Evolutionary conservation across 2,888 invertebrate genomes (phyloP).

Genomic region (Griposia aprilina): DNA sequence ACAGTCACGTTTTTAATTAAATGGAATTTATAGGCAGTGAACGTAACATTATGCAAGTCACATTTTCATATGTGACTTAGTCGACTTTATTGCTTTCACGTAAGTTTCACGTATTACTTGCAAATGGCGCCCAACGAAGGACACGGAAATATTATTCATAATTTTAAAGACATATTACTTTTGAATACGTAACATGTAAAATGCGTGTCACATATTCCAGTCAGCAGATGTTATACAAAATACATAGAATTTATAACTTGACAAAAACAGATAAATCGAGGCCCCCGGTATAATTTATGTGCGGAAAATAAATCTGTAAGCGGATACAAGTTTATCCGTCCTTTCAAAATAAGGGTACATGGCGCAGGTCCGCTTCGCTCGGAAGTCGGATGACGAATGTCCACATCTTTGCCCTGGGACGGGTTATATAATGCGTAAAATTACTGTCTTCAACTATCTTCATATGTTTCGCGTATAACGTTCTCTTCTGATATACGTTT

Average conservation of each 20-base stretch:
- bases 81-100: constrained; percentile 73
- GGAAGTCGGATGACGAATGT: constrained; percentile 86
- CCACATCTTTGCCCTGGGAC: constrained; percentile 81
- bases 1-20: constrained; percentile 86
- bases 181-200: constrained; percentile 45
- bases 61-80: constrained; percentile 77
- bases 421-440: constrained; percentile 89
- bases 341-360: constrained; percentile 82
- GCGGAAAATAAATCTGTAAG: constrained; percentile 83
- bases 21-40: constrained; percentile 77
- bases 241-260: constrained; percentile 67
- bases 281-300: constrained; percentile 78
- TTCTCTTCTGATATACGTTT: constrained; percentile 70
- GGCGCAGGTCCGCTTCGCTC: constrained; percentile 75
- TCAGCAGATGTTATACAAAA: constrained; percentile 64
- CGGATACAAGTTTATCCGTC: constrained; percentile 84
- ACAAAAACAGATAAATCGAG: constrained; percentile 74
- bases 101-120: constrained; percentile 71
- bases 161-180: constrained; percentile 61
- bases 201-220: constrained; percentile 51
- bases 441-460: constrained; percentile 86
- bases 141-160: constrained; percentile 54
- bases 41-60: constrained; percentile 78
- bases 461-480: constrained; percentile 78
- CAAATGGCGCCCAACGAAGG: constrained; percentile 75